phyloP scores from a whole-genome alignment of 2,888 invertebrate genomes.

The Leptura quadrifasciata region DNA sequence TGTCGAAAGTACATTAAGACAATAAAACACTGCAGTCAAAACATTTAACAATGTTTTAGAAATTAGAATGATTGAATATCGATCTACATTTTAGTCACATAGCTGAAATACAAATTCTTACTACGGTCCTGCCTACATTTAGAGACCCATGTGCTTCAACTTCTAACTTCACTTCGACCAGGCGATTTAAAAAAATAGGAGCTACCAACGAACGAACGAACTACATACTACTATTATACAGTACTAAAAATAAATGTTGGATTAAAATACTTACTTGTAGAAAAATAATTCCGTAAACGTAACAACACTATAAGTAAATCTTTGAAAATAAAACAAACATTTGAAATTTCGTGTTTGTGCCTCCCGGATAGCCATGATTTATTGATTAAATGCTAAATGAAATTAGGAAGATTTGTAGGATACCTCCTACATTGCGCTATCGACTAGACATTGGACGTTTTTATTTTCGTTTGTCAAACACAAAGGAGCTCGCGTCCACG shows the following conservation, averaged over 20 bases:
- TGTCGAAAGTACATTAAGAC: too few species aligned
- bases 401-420: background rate
- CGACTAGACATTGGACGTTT: background rate
- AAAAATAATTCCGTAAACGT: slow-evolving; percentile 68
- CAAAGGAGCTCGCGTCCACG: background rate
- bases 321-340: slow-evolving; percentile 63
- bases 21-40: too few species aligned
- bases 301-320: slow-evolving; percentile 68
- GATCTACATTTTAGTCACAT: too few species aligned
- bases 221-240: too few species aligned
- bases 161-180: background rate
- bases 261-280: slow-evolving; percentile 67
- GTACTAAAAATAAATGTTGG: too few species aligned
- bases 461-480: background rate
- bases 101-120: too few species aligned
- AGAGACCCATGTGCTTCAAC: too few species aligned
- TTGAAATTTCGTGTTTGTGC: slow-evolving; percentile 40
- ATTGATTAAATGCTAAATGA: background rate
- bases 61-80: too few species aligned
- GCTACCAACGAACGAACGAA: too few species aligned
- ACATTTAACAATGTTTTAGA: too few species aligned
- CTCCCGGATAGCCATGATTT: slow-evolving; percentile 18
- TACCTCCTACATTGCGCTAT: background rate
- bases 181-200: background rate
- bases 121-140: too few species aligned